These are phyloP conservation scores for Baccha elongata DNA, from an alignment of 2,888 invertebrate species.

Conservation along the genomic window DNA sequence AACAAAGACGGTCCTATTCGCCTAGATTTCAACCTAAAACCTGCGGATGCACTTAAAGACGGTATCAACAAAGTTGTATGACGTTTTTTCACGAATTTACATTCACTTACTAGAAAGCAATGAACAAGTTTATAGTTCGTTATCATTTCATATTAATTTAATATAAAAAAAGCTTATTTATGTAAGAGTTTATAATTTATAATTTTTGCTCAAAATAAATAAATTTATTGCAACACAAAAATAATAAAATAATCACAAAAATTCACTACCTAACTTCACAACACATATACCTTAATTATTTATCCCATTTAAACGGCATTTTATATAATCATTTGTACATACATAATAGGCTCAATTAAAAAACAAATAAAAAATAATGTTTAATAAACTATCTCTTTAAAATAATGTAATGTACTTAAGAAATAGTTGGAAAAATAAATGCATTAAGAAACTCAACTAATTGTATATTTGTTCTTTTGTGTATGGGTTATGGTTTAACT, in stretches of 20 bases:
- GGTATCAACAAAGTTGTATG: constrained; percentile 78
- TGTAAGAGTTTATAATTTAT: no score
- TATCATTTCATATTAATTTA: not conserved
- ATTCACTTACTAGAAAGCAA: constrained; percentile 1
- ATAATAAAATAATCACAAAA: constrained; percentile 1
- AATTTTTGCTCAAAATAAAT: not conserved
- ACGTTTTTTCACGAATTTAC: constrained; percentile 18
- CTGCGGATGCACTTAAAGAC: constrained; percentile 80
- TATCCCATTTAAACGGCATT: constrained; percentile 1
- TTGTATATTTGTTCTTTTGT: not conserved
- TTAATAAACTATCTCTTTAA: not conserved
- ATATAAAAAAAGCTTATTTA: not conserved
- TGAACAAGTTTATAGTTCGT: constrained; percentile 1
- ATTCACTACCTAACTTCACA: not conserved
- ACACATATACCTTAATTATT: constrained; percentile 3
- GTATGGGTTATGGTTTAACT: constrained; percentile 30
- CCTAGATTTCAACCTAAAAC: constrained; percentile 80
- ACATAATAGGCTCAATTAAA: constrained; percentile 1
- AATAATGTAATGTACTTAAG: constrained; percentile 28
- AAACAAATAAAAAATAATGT: not conserved
- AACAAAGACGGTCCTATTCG: constrained; percentile 79
- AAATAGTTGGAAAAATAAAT: constrained; percentile 37
- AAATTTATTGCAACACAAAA: no score
- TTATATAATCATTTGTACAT: constrained; percentile 24
- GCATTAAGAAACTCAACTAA: not conserved